Evolutionary conservation across 1,140 invertebrate species (phyloP).

Genomic region (Papilio polytes): DNA sequence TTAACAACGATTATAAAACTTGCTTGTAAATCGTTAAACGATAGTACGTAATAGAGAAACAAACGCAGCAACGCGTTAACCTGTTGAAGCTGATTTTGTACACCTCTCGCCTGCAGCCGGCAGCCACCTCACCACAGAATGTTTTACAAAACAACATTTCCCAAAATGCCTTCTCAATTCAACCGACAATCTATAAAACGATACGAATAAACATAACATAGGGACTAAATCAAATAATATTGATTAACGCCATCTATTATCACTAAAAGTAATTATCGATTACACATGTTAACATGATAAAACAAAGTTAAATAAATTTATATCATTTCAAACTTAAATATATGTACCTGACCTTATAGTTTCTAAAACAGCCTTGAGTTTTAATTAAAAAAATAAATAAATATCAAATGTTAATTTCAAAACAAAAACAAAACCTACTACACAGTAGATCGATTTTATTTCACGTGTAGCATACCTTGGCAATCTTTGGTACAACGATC

Average conservation of each 20-base stretch:
- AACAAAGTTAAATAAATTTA: too few species aligned
- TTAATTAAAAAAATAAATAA: neutral
- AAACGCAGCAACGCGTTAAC: neutral
- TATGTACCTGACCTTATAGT: too few species aligned
- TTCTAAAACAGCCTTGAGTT: neutral
- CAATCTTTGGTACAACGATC: neutral
- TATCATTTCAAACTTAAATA: too few species aligned
- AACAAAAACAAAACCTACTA: neutral
- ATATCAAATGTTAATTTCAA: too few species aligned
- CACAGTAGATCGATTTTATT: neutral
- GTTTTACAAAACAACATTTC: neutral
- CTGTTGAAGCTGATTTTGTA: neutral
- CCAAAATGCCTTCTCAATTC: neutral
- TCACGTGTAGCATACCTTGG: neutral
- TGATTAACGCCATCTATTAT: conserved; percentile 14
- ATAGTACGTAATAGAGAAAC: neutral
- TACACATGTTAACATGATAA: neutral
- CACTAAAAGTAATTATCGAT: neutral
- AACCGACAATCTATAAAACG: neutral
- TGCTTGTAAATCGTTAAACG: neutral
- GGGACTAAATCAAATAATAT: neutral
- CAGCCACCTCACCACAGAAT: neutral
- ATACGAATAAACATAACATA: neutral
- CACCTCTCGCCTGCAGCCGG: neutral
- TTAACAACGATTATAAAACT: neutral